Evolutionary conservation across 1,140 invertebrate species (phyloP), one percentile per base, ranked within the genome.

Genomic region (Chrysopa pallens): DNA sequence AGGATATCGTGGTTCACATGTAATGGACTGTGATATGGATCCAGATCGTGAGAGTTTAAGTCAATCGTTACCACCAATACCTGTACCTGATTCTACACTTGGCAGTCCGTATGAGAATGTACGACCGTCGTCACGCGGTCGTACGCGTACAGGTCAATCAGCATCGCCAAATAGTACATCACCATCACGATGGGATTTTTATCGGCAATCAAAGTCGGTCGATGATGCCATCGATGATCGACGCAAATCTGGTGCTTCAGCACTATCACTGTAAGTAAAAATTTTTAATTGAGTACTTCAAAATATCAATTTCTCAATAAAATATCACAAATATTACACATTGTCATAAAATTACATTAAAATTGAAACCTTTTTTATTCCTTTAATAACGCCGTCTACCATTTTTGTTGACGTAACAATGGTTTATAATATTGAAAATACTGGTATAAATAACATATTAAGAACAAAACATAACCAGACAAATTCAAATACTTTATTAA

Each of bases 21-120:
- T 23, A 23, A 23, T 33, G 8, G 31, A 12, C 31, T 9, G 31
- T 9, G 8, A 33, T 11, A 9, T 33, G 31, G 69, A 70, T 40
- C 69, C 68, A 44, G 70, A 73, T 45, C 64, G 58, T 1, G 68
- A 72, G 39, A 70, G 64, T 47, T 62, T 70, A 38, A 67, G 64
- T 42, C 58, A 74, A 42, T 72, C 73, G 12, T 71, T 72, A 15
- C 73, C 73, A 39, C 66, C 67, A 27, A 60, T 71, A 36, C 67
- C 70, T 40, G 60, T 64, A 43, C 58, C 59, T 39, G 67, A 71
- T 47, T 70, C 71, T 0, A 58, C 63, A 6, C 50, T 75, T 14
- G 72, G 72, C 27, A 74, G 72, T 54, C 74, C 73, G n/a, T 76
- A 76, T 52, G 74, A 76, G 44, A 76, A 75, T 44, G 72, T 75